Evolutionary conservation across 2,113 vertebrate species (phyloP).

Genomic region (Podarcis cretensis): DNA sequence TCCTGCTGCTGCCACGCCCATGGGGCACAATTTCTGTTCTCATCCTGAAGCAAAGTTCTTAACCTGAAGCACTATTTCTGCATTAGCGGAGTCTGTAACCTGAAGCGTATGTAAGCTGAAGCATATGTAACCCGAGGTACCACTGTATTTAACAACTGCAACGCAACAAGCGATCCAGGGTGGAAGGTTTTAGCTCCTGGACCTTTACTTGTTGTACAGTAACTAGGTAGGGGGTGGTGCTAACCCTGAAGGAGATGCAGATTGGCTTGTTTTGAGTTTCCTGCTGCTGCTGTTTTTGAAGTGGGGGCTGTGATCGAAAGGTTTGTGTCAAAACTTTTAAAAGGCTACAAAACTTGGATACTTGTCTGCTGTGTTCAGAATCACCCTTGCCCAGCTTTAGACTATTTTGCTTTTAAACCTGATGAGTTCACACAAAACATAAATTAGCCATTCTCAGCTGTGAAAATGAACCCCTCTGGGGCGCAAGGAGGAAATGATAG

Average conservation of each 20-base stretch:
- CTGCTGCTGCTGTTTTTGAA: neutral
- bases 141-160: neutral
- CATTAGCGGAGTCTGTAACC: no score
- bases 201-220: neutral
- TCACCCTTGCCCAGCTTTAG: neutral
- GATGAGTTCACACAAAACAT: conserved; percentile 45
- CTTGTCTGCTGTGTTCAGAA: neutral
- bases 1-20: no score
- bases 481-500: conserved; percentile 50
- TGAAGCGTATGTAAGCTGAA: no score
- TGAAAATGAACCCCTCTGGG: conserved; percentile 58
- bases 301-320: neutral
- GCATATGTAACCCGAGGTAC: no score
- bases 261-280: neutral
- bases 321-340: neutral
- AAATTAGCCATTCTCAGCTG: conserved; percentile 63
- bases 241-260: neutral
- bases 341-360: neutral
- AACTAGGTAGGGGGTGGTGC: neutral
- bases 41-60: no score
- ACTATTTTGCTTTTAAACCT: neutral
- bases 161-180: neutral
- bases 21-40: no score
- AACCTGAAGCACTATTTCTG: no score
- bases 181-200: neutral